A percentile compares a stretch with the other conserved stretches of the same genome.
Conservation (phyloP, 2,113 vertebrate genomes). For the Chinchilla lanigera region DNA sequence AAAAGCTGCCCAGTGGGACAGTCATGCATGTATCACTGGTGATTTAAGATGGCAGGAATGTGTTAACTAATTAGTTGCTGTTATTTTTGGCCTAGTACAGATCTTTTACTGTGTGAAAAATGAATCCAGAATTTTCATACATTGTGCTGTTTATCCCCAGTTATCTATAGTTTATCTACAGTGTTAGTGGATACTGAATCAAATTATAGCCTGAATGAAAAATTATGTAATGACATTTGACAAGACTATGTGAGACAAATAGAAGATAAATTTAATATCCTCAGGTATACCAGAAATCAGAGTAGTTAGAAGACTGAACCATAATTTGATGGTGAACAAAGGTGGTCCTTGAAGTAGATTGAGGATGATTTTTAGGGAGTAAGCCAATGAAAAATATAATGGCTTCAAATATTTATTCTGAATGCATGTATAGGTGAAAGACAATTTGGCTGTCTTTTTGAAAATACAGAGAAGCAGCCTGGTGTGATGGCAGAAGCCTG, state of each 20-base stretch:
- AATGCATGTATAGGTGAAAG: constrained; percentile 21
- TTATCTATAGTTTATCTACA: not conserved
- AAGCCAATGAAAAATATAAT: constrained; percentile 2
- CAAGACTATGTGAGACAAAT: not conserved
- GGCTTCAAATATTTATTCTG: constrained; percentile 34
- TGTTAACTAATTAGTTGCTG: not conserved
- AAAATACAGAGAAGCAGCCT: not conserved
- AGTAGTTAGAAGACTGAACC: not conserved
- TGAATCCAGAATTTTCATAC: constrained; percentile 39
- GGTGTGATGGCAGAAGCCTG: too few relatives aligned
- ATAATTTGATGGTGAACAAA: constrained; percentile 55
- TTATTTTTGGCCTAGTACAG: not conserved
- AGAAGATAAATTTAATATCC: constrained; percentile 7
- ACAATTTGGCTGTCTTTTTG: constrained; percentile 10
- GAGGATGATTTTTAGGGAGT: constrained; percentile 32
- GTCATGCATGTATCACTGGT: not conserved
- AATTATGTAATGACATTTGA: constrained; percentile 46
- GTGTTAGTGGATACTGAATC: constrained; percentile 7
- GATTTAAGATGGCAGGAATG: not conserved
- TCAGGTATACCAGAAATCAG: not conserved
- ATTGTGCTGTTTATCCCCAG: not conserved
- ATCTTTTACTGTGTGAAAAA: not conserved
- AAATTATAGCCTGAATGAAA: constrained; percentile 51
- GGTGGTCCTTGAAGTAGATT: constrained; percentile 30
- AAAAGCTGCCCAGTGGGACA: not conserved